Evolutionary conservation across 2,113 vertebrate genomes (phyloP).

Genomic region (Burhinus oedicnemus): DNA sequence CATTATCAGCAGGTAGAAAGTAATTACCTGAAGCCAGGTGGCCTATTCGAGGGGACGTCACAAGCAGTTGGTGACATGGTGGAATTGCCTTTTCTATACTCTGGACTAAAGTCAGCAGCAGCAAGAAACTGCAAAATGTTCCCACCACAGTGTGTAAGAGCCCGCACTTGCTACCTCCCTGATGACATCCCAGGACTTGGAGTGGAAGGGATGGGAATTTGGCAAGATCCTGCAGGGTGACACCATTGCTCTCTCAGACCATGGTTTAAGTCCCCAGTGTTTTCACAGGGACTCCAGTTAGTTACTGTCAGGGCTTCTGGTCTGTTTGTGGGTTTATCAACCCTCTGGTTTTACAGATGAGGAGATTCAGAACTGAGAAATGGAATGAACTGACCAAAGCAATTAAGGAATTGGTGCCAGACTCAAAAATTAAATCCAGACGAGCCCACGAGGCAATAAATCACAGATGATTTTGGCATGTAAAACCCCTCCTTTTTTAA

Average conservation of each 20-base stretch:
- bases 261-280: neutral
- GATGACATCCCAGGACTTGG: neutral
- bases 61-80: neutral
- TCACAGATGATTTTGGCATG: slow-evolving; percentile 6
- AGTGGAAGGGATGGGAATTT: neutral
- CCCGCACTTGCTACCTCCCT: neutral
- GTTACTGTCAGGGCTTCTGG: neutral
- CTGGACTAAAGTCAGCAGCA: neutral
- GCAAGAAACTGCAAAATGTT: neutral
- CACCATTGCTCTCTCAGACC: neutral
- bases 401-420: slow-evolving; percentile 10
- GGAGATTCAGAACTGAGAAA: neutral
- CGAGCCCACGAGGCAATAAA: neutral
- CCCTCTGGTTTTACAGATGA: slow-evolving; percentile 19
- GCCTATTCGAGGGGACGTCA: fast-evolving
- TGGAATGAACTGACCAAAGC: slow-evolving; percentile 25
- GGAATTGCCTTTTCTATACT: neutral
- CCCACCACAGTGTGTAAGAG: neutral
- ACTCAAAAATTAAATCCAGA: slow-evolving; percentile 46
- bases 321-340: slow-evolving; percentile 10
- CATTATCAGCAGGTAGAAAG: neutral
- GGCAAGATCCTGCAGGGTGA: neutral
- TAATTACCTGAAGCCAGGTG: neutral
- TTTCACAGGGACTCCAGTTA: neutral
- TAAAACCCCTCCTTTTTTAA: neutral